Evolutionary conservation across 1,140 invertebrate genomes (phyloP).

Genomic region (Zaprionus ghesquierei): DNA sequence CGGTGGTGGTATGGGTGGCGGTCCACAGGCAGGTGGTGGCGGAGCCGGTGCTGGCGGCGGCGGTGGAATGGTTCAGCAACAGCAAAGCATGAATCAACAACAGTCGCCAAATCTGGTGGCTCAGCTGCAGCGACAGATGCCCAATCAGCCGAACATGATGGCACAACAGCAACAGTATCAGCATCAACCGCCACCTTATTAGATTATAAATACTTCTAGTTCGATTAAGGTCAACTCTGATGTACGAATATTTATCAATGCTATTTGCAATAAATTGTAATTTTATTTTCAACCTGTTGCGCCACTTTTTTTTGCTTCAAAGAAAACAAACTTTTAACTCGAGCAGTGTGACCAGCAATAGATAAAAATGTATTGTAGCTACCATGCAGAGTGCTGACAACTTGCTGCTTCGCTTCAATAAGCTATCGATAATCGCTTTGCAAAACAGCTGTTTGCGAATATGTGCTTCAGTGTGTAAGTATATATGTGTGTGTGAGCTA

Average conservation of each 20-base stretch:
- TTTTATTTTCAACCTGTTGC: conserved; percentile 28
- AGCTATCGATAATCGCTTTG: background rate
- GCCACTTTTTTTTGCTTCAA: background rate
- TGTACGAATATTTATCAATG: conserved; percentile 63
- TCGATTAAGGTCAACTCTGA: conserved; percentile 39
- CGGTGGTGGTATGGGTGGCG: conserved; percentile 60
- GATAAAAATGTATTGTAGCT: background rate
- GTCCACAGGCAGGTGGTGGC: conserved; percentile 42
- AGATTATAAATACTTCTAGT: conserved; percentile 37
- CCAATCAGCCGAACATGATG: conserved; percentile 80
- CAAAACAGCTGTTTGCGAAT: conserved; percentile 50
- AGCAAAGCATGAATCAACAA: conserved; percentile 85
- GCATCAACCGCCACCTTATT: conserved; percentile 66
- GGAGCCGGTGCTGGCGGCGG: conserved; percentile 54
- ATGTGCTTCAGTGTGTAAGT: background rate
- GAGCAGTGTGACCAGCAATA: background rate
- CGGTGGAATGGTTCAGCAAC: conserved; percentile 68
- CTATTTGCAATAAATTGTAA: conserved; percentile 63
- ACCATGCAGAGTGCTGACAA: conserved; percentile 5
- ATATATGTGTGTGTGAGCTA: conserved; percentile 28
- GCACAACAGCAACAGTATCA: conserved; percentile 79
- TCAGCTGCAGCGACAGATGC: conserved; percentile 85
- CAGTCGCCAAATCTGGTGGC: conserved; percentile 86
- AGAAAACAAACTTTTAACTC: background rate
- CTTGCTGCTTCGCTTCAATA: conserved; percentile 9